Conservation (phyloP, 1,140 invertebrate species). For the Andricus grossulariae region DNA sequence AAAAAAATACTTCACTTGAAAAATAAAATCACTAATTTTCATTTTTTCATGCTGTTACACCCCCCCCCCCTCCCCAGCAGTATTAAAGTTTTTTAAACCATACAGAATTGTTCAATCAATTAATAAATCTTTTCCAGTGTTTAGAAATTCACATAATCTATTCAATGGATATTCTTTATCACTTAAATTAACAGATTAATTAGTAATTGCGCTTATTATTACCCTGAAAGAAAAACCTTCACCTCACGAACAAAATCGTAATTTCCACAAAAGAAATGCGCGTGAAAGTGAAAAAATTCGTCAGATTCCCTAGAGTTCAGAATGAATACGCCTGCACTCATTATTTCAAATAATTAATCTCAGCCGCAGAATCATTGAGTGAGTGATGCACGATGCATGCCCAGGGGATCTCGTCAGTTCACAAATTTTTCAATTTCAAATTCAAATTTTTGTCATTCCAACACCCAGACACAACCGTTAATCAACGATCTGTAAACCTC, state of each 20-base stretch:
- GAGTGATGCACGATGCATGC: background rate
- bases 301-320: background rate
- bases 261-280: background rate
- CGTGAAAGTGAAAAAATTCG: background rate
- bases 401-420: background rate
- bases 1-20: too few relatives aligned
- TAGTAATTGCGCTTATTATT: background rate
- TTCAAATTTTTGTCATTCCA: conserved; percentile 23
- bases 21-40: too few relatives aligned
- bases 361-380: background rate
- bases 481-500: conserved; percentile 19
- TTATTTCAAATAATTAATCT: conserved; percentile 26
- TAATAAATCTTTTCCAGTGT: too few relatives aligned
- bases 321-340: conserved; percentile 5
- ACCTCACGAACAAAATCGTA: background rate
- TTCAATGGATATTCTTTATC: too few relatives aligned
- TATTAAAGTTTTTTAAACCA: too few relatives aligned
- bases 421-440: conserved; percentile 9
- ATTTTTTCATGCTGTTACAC: too few relatives aligned
- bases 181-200: too few relatives aligned
- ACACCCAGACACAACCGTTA: conserved; percentile 7
- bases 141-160: too few relatives aligned
- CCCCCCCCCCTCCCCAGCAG: too few relatives aligned
- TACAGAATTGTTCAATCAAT: too few relatives aligned
- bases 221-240: background rate